Conservation (phyloP, 2,797 vertebrate genomes). For the Lepus townsendii region DNA sequence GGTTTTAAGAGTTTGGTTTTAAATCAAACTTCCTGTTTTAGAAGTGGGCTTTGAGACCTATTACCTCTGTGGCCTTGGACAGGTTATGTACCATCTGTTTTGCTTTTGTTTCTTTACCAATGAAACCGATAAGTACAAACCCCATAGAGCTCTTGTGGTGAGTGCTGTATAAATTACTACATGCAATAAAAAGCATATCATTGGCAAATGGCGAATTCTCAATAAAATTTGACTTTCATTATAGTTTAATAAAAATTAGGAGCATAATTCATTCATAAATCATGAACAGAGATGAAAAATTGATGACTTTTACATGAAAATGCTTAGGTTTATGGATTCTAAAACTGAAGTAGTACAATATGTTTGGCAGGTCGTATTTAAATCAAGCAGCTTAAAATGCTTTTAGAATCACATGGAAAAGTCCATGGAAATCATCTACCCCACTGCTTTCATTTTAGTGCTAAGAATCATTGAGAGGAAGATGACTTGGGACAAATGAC, state of each 20-base stretch:
- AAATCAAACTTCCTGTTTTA: background rate
- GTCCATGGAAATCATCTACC: background rate
- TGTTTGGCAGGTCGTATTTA: background rate
- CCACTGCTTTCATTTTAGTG: background rate
- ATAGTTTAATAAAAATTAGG: conserved; percentile 10
- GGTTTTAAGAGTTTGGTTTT: background rate
- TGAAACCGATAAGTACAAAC: background rate
- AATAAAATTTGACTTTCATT: background rate
- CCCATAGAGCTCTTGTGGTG: background rate
- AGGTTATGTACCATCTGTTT: background rate
- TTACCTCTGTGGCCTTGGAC: background rate
- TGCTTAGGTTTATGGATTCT: background rate
- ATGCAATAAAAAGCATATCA: background rate
- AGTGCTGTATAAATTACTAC: background rate
- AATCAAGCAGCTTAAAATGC: background rate
- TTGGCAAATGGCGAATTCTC: background rate
- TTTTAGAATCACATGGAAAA: background rate
- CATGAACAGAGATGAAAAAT: background rate
- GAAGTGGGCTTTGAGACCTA: background rate
- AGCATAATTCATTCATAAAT: background rate
- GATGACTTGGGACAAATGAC: background rate
- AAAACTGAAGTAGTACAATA: background rate
- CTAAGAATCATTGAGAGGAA: background rate
- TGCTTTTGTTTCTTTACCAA: background rate
- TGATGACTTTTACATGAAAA: background rate